A percentile compares a stretch with the other conserved stretches of the same genome.
Evolutionary conservation across 2,797 vertebrate species (phyloP).

Genomic region (Furcifer pardalis): DNA sequence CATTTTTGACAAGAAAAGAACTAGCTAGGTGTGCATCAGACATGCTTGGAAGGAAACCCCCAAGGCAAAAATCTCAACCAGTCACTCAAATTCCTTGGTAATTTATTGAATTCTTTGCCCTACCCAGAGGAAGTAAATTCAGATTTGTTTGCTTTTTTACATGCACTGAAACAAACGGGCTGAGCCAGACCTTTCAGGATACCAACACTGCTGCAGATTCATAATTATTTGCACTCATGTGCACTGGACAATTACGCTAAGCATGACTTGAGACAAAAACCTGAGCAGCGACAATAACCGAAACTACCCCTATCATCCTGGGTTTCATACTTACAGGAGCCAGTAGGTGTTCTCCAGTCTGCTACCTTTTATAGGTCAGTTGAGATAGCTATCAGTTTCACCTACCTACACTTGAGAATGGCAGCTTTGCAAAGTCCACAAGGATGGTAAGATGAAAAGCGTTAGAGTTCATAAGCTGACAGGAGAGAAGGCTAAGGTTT

Average conservation of each 20-base stretch:
- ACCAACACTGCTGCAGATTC: neutral
- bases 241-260: too few relatives aligned
- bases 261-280: too few relatives aligned
- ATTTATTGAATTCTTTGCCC: neutral
- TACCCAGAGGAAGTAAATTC: constrained; percentile 2
- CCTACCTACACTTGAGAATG: neutral
- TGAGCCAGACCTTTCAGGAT: neutral
- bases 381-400: neutral
- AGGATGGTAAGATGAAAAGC: neutral
- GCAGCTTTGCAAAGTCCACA: neutral
- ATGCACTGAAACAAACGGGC: neutral
- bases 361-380: neutral
- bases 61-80: neutral
- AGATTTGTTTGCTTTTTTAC: neutral
- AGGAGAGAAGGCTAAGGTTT: neutral
- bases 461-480: neutral
- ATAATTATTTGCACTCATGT: neutral
- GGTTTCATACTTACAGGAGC: constrained; percentile 1
- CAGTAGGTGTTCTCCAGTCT: neutral
- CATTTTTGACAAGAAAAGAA: neutral
- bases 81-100: neutral
- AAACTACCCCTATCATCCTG: neutral
- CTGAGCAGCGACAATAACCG: too few relatives aligned
- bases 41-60: neutral
- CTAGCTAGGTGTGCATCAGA: neutral